phyloP scores from a whole-genome alignment of 2,113 vertebrate species.

The Chiloscyllium plagiosum region DNA sequence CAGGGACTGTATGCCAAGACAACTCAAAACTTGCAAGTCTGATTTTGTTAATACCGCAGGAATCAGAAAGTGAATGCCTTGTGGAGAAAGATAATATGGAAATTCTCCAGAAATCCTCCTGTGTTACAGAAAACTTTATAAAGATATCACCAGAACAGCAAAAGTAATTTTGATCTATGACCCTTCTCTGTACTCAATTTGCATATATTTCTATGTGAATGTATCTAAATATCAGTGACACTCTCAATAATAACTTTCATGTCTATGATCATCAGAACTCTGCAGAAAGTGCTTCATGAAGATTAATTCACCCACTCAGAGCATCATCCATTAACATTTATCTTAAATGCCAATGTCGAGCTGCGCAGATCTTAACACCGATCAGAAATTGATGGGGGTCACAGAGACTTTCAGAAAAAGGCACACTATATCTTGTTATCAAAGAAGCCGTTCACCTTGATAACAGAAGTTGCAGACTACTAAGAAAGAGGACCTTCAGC shows the following conservation, averaged over 20 bases:
- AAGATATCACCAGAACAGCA: not conserved
- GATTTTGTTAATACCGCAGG: not conserved
- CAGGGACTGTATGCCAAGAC: no score
- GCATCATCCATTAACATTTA: not conserved
- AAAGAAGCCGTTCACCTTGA: not conserved
- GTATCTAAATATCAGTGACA: not conserved
- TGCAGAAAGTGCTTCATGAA: not conserved
- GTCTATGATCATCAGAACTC: not conserved
- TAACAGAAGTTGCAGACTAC: not conserved
- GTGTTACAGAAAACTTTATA: not conserved
- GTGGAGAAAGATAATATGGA: not conserved
- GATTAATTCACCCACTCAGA: not conserved
- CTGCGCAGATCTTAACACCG: not conserved
- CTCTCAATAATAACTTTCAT: not conserved
- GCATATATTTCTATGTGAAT: no score
- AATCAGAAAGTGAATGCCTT: not conserved
- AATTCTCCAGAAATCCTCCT: not conserved
- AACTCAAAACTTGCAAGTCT: not conserved
- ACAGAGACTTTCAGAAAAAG: not conserved
- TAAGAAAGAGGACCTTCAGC: not conserved
- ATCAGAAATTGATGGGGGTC: not conserved
- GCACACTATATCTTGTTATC: not conserved
- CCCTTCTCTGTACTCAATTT: not conserved
- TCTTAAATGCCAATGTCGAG: not conserved
- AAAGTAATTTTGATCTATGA: not conserved